Evolutionary conservation across 2,113 vertebrate genomes (phyloP), one percentile per base, ranked within the genome.

Genomic region (Channa maculata): DNA sequence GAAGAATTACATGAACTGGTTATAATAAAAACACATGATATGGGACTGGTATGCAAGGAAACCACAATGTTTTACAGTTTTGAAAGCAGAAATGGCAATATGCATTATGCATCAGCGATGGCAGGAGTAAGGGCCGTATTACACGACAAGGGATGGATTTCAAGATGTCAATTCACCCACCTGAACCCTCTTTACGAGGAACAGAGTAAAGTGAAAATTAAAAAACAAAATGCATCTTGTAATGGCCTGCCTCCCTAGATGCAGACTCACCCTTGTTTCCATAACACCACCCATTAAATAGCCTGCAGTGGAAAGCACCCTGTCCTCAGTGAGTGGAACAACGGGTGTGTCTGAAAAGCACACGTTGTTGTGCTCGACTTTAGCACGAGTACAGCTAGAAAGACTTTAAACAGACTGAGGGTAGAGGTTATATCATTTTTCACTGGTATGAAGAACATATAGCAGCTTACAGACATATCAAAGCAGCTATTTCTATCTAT

Each of bases 281-380:
- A 33, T 48, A 24, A 48, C 44, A 34, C 2, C 62, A 66, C 50
- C 14, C 61, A 49, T 50, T 59, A 10, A 44, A 67, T 34, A 10
- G 44, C 36, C 2, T n/a, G n/a, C 60, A 62, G 34, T 59, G 77
- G 63, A 73, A 73, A 76, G n/a, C 50, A 3, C 36, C 0, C 38
- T 24, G 24, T 37, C 41, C 41, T 55, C 8, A 13, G 0, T 57
- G 38, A 55, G n/a, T 10, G n/a, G 33, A 69, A 65, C 15, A 15
- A n/a, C 45, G 61, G 65, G 50, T 34, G 71, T 79, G 71, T n/a
- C 55, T 45, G 2, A 63, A 73, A 52, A 72, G 12, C 41, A 75
- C 54, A 46, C 49, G 54, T 10, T 6, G 39, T 45, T 7, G 15
- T 7, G 43, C 34, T 55, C 34, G 33, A 13, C 59, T 61, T 61